Conservation (phyloP, 2,113 vertebrate genomes). For the Pygoscelis adeliae region DNA sequence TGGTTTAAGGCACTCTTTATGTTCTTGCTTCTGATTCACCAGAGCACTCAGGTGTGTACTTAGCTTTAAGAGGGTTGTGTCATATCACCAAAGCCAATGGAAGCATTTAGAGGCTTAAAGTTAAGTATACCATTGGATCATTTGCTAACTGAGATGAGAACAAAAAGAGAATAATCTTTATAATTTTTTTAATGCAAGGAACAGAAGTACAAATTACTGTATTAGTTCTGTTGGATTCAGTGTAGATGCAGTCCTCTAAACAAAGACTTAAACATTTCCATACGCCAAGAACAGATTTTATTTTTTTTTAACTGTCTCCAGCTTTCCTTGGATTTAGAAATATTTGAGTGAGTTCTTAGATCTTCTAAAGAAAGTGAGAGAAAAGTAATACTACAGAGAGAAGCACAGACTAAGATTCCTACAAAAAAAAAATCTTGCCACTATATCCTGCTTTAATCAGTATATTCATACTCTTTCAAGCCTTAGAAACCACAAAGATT, state of each 20-base stretch:
- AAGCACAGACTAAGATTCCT: background rate
- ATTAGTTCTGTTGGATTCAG: background rate
- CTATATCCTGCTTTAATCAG: background rate
- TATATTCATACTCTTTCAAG: background rate
- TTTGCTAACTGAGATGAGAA: background rate
- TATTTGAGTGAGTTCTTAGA: background rate
- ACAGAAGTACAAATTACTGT: slow-evolving; percentile 15
- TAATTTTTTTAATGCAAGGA: background rate
- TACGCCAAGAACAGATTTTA: background rate
- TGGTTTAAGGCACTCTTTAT: background rate
- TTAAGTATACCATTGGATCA: background rate
- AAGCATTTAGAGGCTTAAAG: background rate
- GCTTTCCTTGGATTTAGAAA: background rate
- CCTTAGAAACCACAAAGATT: slow-evolving; percentile 28
- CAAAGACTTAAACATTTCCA: slow-evolving; percentile 38
- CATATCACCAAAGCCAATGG: background rate
- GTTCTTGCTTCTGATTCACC: background rate
- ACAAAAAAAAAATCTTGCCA: background rate
- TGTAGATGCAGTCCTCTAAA: slow-evolving; percentile 4
- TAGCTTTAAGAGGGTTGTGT: background rate
- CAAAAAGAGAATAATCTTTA: background rate
- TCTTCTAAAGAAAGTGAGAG: background rate
- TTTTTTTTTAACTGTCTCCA: background rate
- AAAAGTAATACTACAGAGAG: background rate
- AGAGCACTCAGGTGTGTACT: background rate